Evolutionary conservation across 2,113 vertebrate genomes (phyloP).

Genomic region (Scortum barcoo): DNA sequence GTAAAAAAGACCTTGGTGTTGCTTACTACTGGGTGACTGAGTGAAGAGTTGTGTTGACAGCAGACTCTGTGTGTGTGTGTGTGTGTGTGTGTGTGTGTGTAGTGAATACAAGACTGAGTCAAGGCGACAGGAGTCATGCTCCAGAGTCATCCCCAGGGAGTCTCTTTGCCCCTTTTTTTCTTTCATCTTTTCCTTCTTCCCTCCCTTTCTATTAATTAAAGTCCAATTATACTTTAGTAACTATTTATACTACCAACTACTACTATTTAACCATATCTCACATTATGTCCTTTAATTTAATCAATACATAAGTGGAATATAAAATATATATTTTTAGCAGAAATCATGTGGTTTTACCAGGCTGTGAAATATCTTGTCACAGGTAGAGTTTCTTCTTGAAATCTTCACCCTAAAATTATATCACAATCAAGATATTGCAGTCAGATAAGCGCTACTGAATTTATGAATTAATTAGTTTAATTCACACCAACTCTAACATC

Average conservation of each 20-base stretch:
- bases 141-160: conserved; percentile 1
- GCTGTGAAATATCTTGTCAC: background rate
- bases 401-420: background rate
- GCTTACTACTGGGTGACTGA: conserved; percentile 14
- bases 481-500: no score
- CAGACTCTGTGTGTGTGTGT: conserved; percentile 2
- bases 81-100: background rate
- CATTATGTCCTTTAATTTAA: background rate
- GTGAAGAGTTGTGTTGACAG: conserved; percentile 10
- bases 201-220: background rate
- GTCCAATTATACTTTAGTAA: no score
- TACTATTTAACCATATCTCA: no score
- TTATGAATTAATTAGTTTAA: no score
- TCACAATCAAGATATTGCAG: background rate
- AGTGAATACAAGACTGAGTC: background rate
- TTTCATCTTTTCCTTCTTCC: background rate
- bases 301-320: background rate
- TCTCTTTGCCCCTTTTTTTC: background rate
- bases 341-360: background rate
- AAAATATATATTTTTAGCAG: background rate
- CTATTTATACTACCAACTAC: no score
- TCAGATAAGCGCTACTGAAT: background rate
- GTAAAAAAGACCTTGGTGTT: conserved; percentile 15
- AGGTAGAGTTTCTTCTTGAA: background rate
- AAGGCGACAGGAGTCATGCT: conserved; percentile 1